Evolutionary conservation across 2,888 invertebrate genomes (phyloP).

Genomic region (Steinernema scapterisci): DNA sequence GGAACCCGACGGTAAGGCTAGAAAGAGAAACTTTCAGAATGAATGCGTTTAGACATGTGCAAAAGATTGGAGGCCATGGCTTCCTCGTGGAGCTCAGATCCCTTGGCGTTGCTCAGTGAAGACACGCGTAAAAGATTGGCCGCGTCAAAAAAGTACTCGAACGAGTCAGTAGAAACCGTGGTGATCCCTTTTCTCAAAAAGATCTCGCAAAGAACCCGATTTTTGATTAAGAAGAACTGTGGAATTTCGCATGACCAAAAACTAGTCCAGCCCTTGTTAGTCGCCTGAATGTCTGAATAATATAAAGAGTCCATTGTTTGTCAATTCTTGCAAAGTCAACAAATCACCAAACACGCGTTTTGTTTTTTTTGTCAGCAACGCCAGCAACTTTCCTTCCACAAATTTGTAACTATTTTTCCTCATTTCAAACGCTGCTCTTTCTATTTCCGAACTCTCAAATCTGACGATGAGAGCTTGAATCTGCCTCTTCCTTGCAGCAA

Average conservation of each 20-base stretch:
- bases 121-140: not conserved
- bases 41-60: not conserved
- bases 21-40: not conserved
- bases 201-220: not conserved
- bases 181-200: slow-evolving; percentile 12
- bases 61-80: not conserved
- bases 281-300: not conserved
- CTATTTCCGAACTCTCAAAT: too few relatives aligned
- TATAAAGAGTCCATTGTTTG: not conserved
- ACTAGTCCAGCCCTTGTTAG: not conserved
- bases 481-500: too few relatives aligned
- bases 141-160: not conserved
- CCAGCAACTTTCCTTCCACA: too few relatives aligned
- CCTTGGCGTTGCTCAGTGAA: not conserved
- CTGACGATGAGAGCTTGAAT: too few relatives aligned
- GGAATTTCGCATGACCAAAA: not conserved
- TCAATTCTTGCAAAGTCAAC: not conserved
- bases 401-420: too few relatives aligned
- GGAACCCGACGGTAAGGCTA: slow-evolving; percentile 1
- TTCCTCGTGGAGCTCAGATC: slow-evolving; percentile 8
- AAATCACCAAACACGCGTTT: not conserved
- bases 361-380: too few relatives aligned
- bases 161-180: slow-evolving; percentile 18
- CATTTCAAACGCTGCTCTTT: too few relatives aligned
- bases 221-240: slow-evolving; percentile 4